Evolutionary conservation across 2,888 invertebrate species (phyloP).

Genomic region (Caenorhabditis sp.): DNA sequence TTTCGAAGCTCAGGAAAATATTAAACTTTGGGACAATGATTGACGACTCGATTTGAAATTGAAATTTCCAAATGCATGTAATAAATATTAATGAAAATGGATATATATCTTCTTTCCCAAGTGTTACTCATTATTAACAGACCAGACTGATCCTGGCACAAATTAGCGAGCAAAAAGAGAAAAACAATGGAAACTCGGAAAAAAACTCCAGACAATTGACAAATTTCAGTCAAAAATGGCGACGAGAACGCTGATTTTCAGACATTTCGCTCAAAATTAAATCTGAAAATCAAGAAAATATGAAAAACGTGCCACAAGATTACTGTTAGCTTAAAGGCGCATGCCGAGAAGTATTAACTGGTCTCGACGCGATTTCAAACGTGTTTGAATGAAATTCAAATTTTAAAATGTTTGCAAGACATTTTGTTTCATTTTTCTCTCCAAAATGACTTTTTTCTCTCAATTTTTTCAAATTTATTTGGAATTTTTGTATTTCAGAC

Average conservation of each 20-base stretch:
- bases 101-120: constrained; percentile 18
- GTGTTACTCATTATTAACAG: constrained; percentile 18
- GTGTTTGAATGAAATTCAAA: no score
- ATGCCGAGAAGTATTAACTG: background rate
- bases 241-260: background rate
- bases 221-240: background rate
- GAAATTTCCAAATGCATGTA: no score
- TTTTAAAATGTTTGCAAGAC: background rate
- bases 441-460: background rate
- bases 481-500: background rate
- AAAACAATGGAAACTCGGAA: background rate
- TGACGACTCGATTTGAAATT: no score
- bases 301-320: background rate
- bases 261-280: background rate
- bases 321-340: constrained; percentile 5
- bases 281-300: background rate
- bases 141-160: background rate
- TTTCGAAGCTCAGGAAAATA: no score
- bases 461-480: background rate
- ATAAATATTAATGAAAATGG: no score
- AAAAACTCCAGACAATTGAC: background rate
- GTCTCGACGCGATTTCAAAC: background rate
- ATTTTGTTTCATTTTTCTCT: background rate
- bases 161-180: no score
- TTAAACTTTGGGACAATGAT: no score